Conservation (phyloP, 2,797 vertebrate genomes). For the Momotus momota region DNA sequence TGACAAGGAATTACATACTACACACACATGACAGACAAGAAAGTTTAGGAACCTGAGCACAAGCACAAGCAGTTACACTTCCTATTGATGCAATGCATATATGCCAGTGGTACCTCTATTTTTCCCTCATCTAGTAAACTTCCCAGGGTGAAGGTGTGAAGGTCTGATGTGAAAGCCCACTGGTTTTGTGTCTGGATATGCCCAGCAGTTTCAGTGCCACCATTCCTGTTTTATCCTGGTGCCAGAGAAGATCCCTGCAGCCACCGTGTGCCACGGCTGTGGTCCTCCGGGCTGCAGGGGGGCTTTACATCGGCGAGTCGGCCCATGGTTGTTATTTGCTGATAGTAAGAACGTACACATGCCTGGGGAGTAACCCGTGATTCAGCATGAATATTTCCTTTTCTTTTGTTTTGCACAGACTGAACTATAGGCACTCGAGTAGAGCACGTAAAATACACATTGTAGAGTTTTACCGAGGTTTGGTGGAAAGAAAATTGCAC, state of each 20-base stretch:
- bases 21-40: background rate
- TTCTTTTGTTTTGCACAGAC: slow-evolving; percentile 5
- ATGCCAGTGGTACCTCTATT: background rate
- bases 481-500: background rate
- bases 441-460: background rate
- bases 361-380: background rate
- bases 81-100: background rate
- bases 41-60: background rate
- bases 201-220: background rate
- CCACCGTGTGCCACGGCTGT: background rate
- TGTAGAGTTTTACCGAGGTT: background rate
- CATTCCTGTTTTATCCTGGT: background rate
- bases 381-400: slow-evolving; percentile 4
- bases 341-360: background rate
- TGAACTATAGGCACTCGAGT: background rate
- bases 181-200: background rate
- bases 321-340: background rate
- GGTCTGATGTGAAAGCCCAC: background rate
- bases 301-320: background rate
- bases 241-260: background rate
- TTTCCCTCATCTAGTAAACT: background rate
- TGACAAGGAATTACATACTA: background rate
- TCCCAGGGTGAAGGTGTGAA: background rate
- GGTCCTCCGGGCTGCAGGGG: background rate
- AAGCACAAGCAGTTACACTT: background rate